These are phyloP conservation scores for Tridacna crocea DNA, from an alignment of 2,888 invertebrate genomes.

Conservation along the genomic window DNA sequence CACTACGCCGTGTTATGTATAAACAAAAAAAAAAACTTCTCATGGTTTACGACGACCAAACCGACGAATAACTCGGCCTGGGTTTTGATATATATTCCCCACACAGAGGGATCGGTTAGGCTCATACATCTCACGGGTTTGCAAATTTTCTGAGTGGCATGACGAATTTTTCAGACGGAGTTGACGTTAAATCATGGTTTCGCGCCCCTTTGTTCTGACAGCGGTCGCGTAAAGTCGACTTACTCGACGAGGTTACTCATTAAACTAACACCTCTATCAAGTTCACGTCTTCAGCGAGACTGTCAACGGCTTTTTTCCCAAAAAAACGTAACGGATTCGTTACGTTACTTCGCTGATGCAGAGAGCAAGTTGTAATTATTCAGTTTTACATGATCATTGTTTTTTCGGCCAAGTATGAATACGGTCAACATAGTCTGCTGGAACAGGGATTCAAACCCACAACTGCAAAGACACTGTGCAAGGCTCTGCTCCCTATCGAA, in stretches of 20 bases:
- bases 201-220: constrained; percentile 35
- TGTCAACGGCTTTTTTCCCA: neutral
- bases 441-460: no score
- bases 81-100: constrained; percentile 20
- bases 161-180: constrained; percentile 20
- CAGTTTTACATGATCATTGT: no score
- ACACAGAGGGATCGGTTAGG: constrained; percentile 26
- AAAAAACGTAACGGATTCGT: no score
- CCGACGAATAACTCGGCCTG: constrained; percentile 1
- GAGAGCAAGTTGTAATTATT: no score
- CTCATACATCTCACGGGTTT: constrained; percentile 5
- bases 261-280: constrained; percentile 3
- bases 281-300: neutral
- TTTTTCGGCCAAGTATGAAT: no score
- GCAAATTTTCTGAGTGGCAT: constrained; percentile 20
- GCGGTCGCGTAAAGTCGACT: constrained; percentile 14
- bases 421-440: no score
- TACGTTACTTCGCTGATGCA: no score
- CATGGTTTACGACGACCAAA: constrained; percentile 5
- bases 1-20: neutral
- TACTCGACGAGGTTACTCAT: constrained; percentile 6
- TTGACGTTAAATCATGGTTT: constrained; percentile 27
- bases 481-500: no score
- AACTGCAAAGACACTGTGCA: no score
- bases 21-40: constrained; percentile 3